Percentiles rank a stretch among this genome's conserved stretches.
Evolutionary conservation across 2,113 vertebrate genomes (phyloP).

Genomic region (Lagenorhynchus albirostris): DNA sequence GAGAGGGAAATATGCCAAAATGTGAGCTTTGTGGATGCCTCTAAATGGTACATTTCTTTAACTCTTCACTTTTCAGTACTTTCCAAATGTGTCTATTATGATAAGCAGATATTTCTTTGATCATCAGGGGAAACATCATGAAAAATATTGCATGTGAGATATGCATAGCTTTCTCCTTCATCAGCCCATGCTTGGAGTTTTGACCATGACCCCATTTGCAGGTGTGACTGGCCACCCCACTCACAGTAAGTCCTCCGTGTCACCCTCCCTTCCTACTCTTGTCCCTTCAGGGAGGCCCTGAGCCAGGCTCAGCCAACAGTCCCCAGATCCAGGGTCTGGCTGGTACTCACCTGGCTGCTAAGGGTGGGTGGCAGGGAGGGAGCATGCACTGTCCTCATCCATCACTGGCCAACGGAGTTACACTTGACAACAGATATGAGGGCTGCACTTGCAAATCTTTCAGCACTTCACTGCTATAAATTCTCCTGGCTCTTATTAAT

Average conservation of each 20-base stretch:
- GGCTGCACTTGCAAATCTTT: conserved; percentile 57
- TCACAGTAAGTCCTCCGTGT: rapidly evolving
- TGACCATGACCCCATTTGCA: background rate
- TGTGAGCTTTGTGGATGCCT: background rate
- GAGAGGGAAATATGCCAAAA: background rate
- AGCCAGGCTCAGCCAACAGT: background rate
- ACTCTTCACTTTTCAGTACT: background rate
- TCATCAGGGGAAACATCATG: background rate
- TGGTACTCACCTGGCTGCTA: rapidly evolving
- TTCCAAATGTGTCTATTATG: background rate
- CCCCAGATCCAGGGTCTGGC: background rate
- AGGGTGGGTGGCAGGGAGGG: background rate
- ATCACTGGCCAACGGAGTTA: conserved; percentile 18
- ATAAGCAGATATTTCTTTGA: background rate
- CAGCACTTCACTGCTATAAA: conserved; percentile 60
- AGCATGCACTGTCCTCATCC: background rate
- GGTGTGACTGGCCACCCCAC: background rate
- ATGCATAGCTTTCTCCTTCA: background rate
- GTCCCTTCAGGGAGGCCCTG: background rate
- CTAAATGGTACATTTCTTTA: background rate
- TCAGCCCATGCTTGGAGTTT: background rate
- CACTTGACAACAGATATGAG: conserved; percentile 8
- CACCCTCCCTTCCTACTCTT: background rate
- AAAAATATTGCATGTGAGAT: background rate
- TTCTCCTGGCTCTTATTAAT: conserved; percentile 71